Evolutionary conservation across 2,113 vertebrate genomes (phyloP), one percentile per base, ranked within the genome.

Genomic region (Poicephalus gulielmi): DNA sequence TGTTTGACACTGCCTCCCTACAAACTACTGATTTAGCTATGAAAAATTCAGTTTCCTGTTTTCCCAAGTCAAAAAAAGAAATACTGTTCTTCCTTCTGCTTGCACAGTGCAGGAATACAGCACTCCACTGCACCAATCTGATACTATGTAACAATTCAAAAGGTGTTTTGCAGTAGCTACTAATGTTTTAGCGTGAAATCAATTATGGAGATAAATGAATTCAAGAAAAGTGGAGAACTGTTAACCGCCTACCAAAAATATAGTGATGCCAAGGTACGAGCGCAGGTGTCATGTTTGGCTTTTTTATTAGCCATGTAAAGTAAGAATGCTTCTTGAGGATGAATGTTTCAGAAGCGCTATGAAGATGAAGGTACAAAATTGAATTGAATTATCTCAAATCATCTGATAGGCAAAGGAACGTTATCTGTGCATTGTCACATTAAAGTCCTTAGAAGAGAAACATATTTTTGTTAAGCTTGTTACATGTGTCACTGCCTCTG

Each of bases 381-480:
- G 74, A 92, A 79, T 86, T 55, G 59, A 91, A 44, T 80, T 0
- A 41, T 69, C 37, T 69, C n/a, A 73, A 46, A 35, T 94, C 37
- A 73, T 41, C 41, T 1, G 2, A 13, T 66, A 80, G 67, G 75
- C 78, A 33, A 35, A 77, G 46, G 41, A 67, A 70, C 62, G 62
- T 75, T 60, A 10, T 7, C 31, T 1, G 5, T 68, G 24, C 53
- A 31, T 83, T 47, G 39, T 82, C 67, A 8, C n/a, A 33, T 44
- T 59, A 62, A 87, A 69, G 23, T 47, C 46, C 70, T 76, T 77
- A n/a, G 41, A 85, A 73, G 23, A 24, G 22, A 33, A 39, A 53
- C 5, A 2, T 64, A 5, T 79, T 92, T 91, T 82, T 91, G 44
- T 91, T 95, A 94, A 87, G 90, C 75, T 94, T 46, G 47, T 91